Base-by-base conservation (phyloP, 2,888 invertebrate genomes). In the Drosophila maculinotata region DNA sequence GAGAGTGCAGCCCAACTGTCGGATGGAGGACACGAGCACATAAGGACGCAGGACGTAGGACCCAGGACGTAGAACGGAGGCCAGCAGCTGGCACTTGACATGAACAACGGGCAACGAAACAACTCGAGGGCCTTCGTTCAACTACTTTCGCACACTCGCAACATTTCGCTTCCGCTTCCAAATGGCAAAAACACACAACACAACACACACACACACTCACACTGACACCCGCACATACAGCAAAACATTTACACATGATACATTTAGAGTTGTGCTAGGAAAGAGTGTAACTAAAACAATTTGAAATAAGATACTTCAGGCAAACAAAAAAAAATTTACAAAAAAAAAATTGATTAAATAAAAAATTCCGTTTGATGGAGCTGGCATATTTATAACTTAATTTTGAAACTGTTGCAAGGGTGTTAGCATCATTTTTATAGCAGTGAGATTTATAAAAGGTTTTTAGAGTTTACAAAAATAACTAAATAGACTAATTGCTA, bases 81-180 rank as follows among this genome's bases (percentile, higher is more conserved):
- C 33, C 66, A 80, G 70, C 87, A 85, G 87, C 84, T 87, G 88
- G 78, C 88, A 83, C 88, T 88, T 85, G 84, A 88, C 87, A 78
- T 83, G 88, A 83, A 80, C 82, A 79, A 82, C 85, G 68, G 83
- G 69, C 71, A 81, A 42, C 69, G 80, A 80, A 80, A 83, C 81
- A 85, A 74, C 84, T 85, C 71, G 80, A 86, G 84, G 86, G 87
- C 72, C 68, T 87, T 84, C 69, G 53, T 73, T 75, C 70, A 79
- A 79, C 83, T 79, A 68, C 63, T 63, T 70, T 73, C 58, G 65
- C 75, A 54, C 72, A 54, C 49, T 64, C 23, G 42, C 64, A 58
- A 56, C 69, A 69, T 69, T 78, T 81, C 42, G 70, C 73, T 81
- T 84, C 81, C 87, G 85, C 56, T 77, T 54, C 51, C 49, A 87